phyloP scores from a whole-genome alignment of 2,888 invertebrate genomes.

The Xestia sexstrigata region DNA sequence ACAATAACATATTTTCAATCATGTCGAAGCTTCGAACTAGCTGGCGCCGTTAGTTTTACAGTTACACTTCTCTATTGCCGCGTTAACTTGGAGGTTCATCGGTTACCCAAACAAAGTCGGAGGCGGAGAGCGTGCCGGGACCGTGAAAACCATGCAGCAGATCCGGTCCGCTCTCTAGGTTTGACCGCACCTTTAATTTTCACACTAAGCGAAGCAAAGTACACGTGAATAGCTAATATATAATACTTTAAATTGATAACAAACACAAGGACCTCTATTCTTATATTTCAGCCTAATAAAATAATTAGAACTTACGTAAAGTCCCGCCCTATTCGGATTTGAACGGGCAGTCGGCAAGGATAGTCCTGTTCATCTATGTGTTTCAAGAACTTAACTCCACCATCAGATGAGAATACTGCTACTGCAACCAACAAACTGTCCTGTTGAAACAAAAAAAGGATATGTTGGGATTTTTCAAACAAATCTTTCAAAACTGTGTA shows the following conservation, averaged over 20 bases:
- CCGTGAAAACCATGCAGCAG: no score
- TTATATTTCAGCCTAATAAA: background rate
- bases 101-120: no score
- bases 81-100: no score
- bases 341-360: conserved; percentile 74
- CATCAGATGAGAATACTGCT: conserved; percentile 72
- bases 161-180: no score
- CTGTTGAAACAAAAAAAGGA: conserved; percentile 64
- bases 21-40: no score
- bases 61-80: no score
- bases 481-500: background rate
- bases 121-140: no score
- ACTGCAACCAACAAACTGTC: conserved; percentile 69
- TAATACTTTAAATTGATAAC: background rate
- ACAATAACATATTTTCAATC: no score
- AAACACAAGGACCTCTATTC: background rate
- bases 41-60: no score
- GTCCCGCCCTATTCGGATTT: conserved; percentile 78
- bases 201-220: background rate
- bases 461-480: background rate
- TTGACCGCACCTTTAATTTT: no score
- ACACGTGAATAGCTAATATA: background rate
- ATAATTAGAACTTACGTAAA: conserved; percentile 74
- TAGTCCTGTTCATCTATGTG: conserved; percentile 54
- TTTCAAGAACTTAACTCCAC: conserved; percentile 73